Evolutionary conservation across 2,113 vertebrate species (phyloP).

Genomic region (Leucosticte australis): DNA sequence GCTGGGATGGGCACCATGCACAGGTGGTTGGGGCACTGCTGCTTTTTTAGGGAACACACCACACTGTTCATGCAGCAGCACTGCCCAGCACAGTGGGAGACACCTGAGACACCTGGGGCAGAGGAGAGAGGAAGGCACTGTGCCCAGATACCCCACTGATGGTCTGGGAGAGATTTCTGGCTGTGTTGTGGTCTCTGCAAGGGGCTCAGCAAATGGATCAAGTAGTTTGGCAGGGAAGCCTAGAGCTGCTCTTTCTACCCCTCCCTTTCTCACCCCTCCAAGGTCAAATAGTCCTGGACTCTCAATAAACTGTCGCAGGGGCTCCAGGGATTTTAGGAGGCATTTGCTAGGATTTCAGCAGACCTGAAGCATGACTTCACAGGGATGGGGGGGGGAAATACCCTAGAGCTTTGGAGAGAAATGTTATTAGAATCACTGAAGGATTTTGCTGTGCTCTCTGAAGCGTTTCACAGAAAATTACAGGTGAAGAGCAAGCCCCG

Average conservation of each 20-base stretch:
- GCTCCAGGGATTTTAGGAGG: conserved; percentile 25
- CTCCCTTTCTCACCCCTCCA: background rate
- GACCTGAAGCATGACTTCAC: conserved; percentile 27
- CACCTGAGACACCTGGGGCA: background rate
- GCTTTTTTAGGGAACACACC: background rate
- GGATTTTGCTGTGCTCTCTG: conserved; percentile 26
- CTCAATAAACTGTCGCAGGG: background rate
- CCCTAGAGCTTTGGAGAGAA: conserved; percentile 15
- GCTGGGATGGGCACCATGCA: fast-evolving
- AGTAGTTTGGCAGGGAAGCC: background rate
- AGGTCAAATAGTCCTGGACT: conserved; percentile 25
- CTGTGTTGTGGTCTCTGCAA: background rate
- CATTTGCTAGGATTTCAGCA: conserved; percentile 50
- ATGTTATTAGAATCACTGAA: conserved; percentile 36
- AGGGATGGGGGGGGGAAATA: background rate
- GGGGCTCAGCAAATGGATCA: background rate
- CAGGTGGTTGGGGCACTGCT: background rate
- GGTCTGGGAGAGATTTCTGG: background rate
- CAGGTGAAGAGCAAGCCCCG: background rate
- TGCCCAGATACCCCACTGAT: background rate
- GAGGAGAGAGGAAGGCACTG: background rate
- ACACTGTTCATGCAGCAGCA: fast-evolving
- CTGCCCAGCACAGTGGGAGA: background rate
- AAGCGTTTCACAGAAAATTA: conserved; percentile 31
- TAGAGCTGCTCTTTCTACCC: background rate